Evolutionary conservation across 2,797 vertebrate species (phyloP), one percentile per base, ranked within the genome.

Genomic region (Onychomys arenicola): DNA sequence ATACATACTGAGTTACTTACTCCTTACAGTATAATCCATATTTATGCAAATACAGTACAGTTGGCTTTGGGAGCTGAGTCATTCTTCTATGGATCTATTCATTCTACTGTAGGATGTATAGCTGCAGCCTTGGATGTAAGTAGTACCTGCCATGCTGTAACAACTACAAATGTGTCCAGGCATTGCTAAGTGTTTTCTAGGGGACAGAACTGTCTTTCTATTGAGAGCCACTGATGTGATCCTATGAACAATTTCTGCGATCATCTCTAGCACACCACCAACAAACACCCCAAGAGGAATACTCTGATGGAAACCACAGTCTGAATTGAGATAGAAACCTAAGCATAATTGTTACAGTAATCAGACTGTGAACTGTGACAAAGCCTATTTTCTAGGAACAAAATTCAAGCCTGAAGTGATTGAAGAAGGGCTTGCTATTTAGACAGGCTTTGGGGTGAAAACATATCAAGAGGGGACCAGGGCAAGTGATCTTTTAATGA

Each of bases 391-490:
- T 75, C 25, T 80, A 61, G 65, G 63, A 73, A 69, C 1, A 65
- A 91, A 96, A 89, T 49, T 40, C 77, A 95, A 89, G 16, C 52
- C 32, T 73, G n/a, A 93, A 78, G 57, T 67, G 2, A 8, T 69
- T 84, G 71, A 29, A 95, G 40, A 6, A 84, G 1, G 5, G 34
- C 78, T 78, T 82, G 17, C 25, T 69, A 82, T 67, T 25, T 14
- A 37, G 19, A n/a, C 13, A 8, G 75, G 37, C 11, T 23, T 55
- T 40, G 29, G 46, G 27, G 11, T 61, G 43, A 71, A 17, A 71
- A n/a, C 29, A 43, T 84, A 46, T 69, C 55, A 83, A 67, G 78
- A 46, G 80, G 32, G 34, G 69, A 6, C 25, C 57, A 52, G n/a
- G 9, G 21, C 1, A 43, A 14, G 25, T 76, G 46, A 59, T 2